Evolutionary conservation across 2,888 invertebrate genomes (phyloP).

Genomic region (Enchytraeus crypticus): DNA sequence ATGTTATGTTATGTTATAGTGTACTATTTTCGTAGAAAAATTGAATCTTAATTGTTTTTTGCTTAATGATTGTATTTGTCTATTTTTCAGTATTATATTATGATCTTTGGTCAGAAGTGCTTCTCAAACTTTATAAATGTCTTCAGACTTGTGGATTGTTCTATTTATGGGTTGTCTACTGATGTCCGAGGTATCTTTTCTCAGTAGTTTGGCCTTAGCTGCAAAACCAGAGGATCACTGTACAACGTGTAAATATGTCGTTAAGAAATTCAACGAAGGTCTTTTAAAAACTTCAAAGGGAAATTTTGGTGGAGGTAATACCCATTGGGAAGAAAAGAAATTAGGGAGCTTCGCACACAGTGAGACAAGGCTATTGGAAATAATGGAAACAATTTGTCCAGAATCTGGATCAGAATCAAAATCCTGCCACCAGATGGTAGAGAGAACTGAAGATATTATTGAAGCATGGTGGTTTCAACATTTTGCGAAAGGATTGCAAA

Average conservation of each 20-base stretch:
- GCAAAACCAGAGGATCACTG: not conserved
- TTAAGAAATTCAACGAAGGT: slow-evolving; percentile 29
- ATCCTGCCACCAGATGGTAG: slow-evolving; percentile 69
- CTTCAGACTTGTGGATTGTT: no score
- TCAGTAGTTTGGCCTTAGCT: not conserved
- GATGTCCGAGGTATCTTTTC: no score
- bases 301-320: slow-evolving; percentile 45
- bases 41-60: no score
- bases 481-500: slow-evolving; percentile 51
- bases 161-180: no score
- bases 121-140: no score
- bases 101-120: no score
- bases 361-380: slow-evolving; percentile 81
- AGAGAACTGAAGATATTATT: slow-evolving; percentile 68
- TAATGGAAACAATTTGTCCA: slow-evolving; percentile 75
- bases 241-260: slow-evolving; percentile 19
- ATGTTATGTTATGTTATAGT: no score
- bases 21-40: no score
- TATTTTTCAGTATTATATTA: no score
- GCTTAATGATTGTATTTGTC: no score
- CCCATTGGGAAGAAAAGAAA: slow-evolving; percentile 42
- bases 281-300: slow-evolving; percentile 37
- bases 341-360: slow-evolving; percentile 49
- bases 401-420: slow-evolving; percentile 64
- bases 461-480: slow-evolving; percentile 83